Conservation (phyloP, 1,140 invertebrate genomes). For the Megathymus violae region DNA sequence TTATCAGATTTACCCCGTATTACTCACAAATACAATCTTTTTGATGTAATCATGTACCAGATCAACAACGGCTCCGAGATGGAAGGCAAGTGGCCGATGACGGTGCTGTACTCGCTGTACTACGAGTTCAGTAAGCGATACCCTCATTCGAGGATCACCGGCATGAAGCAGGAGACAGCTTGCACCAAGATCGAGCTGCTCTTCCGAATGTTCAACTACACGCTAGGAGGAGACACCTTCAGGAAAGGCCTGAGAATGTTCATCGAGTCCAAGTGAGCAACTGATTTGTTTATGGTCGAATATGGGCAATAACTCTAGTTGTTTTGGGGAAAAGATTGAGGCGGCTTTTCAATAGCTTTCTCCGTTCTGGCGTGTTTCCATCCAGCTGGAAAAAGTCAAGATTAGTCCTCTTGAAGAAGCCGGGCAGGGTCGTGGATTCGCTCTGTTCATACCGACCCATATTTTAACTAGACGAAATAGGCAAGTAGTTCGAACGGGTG, state of each 20-base stretch:
- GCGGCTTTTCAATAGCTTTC: conserved; percentile 14
- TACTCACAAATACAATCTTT: no score
- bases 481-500: conserved; percentile 39
- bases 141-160: conserved; percentile 88
- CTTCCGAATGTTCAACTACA: conserved; percentile 96
- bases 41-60: conserved; percentile 59
- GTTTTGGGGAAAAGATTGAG: no score
- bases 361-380: no score
- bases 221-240: conserved; percentile 92
- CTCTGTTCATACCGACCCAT: conserved; percentile 51
- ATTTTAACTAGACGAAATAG: conserved; percentile 45
- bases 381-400: no score
- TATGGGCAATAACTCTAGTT: no score
- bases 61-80: conserved; percentile 87
- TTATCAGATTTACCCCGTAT: no score
- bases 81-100: conserved; percentile 90
- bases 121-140: conserved; percentile 90
- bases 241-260: conserved; percentile 89
- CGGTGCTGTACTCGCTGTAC: conserved; percentile 88
- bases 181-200: conserved; percentile 92
- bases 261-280: no score
- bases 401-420: no score
- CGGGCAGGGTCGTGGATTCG: conserved; percentile 20
- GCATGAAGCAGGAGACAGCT: conserved; percentile 88
- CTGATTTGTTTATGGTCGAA: no score